Base-by-base conservation (phyloP, 2,888 invertebrate species). In the Agrotis exclamationis region DNA sequence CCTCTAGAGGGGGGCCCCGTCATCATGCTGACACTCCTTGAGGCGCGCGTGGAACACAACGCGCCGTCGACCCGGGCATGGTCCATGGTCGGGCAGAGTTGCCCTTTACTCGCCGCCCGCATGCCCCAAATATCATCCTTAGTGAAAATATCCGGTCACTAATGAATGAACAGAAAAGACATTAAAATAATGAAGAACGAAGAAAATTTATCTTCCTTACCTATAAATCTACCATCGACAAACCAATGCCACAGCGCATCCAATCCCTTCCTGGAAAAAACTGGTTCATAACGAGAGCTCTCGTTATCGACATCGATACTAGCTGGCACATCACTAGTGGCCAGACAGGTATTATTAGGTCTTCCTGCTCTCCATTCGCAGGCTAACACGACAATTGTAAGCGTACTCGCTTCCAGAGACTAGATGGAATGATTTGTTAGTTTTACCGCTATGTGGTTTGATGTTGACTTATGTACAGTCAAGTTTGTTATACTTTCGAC, bases 281-380 rank as follows among this genome's bases (percentile, higher is more conserved):
- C 82, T 44, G 45, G 77, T 78, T 80, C 80, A 83, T 87, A 89
- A 87, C 86, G 87, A 88, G 87, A 85, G 71, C 86, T 86, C 83
- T 85, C 70, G 76, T 80, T 79, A 70, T 85, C 84, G 85, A 87
- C 87, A 76, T 76, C 81, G 76, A 76, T 85, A 88, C 86, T 86
- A 82, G 79, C 82, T 68, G 58, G 84, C 57, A 33, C 93, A 89
- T 92, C 93, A 88, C 95, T 95, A 93, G 91, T 80, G 51, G 83
- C 90, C 89, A 93, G 94, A 93, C 94, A 89, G 91, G 95, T 95
- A 95, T 94, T 95, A 94, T 95, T 95, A 95, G 94, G 94, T 94
- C 94, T 95, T 95, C 95, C 93, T 94, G 94, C 91, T 93, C 93
- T 94, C 92, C 89, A 92, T 93, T 91, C 90, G 90, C 84, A 82